Conservation (phyloP, 2,113 vertebrate species). For the Haemorhous mexicanus region DNA sequence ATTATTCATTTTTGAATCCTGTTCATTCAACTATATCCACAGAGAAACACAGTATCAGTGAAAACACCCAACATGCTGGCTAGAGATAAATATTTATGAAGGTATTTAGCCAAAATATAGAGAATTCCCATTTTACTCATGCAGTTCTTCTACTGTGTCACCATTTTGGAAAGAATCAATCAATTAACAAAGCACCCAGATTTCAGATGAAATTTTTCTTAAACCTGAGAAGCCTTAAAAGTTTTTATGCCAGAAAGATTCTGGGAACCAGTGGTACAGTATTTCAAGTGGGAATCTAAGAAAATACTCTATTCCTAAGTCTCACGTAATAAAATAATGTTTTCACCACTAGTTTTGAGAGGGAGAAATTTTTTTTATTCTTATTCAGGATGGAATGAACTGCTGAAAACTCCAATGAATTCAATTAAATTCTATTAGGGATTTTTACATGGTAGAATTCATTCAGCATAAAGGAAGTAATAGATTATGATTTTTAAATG, state of each 20-base stretch:
- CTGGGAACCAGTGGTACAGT: background rate
- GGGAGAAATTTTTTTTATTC: background rate
- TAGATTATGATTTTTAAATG: constrained; percentile 13
- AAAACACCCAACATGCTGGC: background rate
- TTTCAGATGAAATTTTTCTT: background rate
- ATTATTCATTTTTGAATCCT: background rate
- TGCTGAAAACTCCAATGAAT: background rate
- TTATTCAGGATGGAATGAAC: background rate
- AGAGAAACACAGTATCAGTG: background rate
- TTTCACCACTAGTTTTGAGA: background rate
- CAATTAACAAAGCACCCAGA: background rate
- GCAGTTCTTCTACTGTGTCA: background rate
- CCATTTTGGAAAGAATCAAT: background rate
- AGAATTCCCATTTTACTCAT: background rate
- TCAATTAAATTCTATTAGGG: background rate
- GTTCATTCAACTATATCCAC: background rate
- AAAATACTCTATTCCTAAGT: background rate
- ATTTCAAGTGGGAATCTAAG: background rate
- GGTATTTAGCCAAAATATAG: background rate
- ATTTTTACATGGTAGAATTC: background rate
- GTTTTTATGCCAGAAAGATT: background rate
- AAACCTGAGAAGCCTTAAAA: background rate
- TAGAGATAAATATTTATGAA: background rate
- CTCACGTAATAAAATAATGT: background rate
- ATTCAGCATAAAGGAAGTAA: background rate